phyloP scores from a whole-genome alignment of 2,888 invertebrate genomes.

The Stenolophus ochropezus region DNA sequence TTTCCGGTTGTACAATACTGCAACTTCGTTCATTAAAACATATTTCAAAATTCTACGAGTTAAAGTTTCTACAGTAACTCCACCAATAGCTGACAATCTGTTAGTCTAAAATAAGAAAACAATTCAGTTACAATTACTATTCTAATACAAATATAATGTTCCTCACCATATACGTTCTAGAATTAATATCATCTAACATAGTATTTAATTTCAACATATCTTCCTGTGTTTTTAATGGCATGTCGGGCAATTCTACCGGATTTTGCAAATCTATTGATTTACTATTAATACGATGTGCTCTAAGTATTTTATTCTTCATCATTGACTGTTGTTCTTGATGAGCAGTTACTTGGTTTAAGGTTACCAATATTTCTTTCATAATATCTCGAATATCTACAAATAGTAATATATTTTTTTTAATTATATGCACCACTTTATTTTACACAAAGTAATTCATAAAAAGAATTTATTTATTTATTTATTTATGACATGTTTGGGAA shows the following conservation, averaged over 20 bases:
- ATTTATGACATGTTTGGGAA: too few relatives aligned
- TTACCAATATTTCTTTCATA: neutral
- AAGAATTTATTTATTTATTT: too few relatives aligned
- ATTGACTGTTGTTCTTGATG: conserved; percentile 3
- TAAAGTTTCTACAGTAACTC: conserved; percentile 24
- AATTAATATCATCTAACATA: neutral
- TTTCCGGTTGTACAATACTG: conserved; percentile 36
- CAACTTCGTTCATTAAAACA: conserved; percentile 22
- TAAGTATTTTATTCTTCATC: neutral
- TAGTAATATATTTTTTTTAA: too few relatives aligned
- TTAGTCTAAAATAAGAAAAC: conserved; percentile 34
- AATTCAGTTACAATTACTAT: neutral
- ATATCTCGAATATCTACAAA: neutral
- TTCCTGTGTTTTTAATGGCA: neutral
- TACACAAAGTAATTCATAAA: too few relatives aligned
- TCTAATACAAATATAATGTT: neutral
- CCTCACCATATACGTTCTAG: conserved; percentile 2
- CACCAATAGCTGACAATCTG: conserved; percentile 42
- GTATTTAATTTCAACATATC: neutral
- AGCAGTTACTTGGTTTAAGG: neutral
- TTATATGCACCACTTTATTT: too few relatives aligned
- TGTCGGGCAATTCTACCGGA: neutral
- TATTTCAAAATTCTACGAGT: conserved; percentile 34
- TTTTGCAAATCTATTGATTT: neutral
- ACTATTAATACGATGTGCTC: neutral